Evolutionary conservation across 2,797 vertebrate genomes (phyloP).

Genomic region (Sebastes jordani): DNA sequence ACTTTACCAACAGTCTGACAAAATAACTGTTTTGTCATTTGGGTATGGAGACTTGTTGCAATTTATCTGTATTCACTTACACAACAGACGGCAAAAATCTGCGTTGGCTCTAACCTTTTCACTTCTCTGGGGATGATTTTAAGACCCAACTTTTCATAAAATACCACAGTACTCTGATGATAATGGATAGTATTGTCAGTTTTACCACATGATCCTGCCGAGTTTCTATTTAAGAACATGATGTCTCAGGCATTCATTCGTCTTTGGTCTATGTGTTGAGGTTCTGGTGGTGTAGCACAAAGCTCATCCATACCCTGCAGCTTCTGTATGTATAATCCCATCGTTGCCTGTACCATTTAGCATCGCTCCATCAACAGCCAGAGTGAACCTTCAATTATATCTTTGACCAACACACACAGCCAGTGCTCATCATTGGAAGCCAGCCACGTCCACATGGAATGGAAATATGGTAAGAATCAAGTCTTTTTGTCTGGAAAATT

Average conservation of each 20-base stretch:
- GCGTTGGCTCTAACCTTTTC: neutral
- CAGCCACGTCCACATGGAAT: constrained; percentile 54
- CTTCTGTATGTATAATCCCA: constrained; percentile 53
- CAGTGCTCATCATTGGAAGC: constrained; percentile 46
- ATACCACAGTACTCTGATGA: neutral
- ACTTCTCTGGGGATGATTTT: neutral
- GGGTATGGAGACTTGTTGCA: neutral
- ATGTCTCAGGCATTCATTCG: neutral
- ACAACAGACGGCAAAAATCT: neutral
- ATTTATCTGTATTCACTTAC: neutral
- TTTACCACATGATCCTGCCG: neutral
- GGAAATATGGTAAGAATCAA: constrained; percentile 63
- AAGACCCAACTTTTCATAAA: neutral
- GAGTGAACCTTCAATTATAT: constrained; percentile 58
- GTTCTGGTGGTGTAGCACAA: constrained; percentile 25
- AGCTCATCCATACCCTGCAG: constrained; percentile 48
- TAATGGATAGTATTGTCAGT: neutral
- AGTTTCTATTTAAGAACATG: neutral
- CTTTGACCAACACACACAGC: constrained; percentile 56
- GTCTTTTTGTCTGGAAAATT: constrained; percentile 54
- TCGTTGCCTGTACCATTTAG: constrained; percentile 38
- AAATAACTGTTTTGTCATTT: neutral
- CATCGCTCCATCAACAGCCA: constrained; percentile 48
- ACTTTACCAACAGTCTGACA: neutral
- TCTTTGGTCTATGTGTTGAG: constrained; percentile 7